Evolutionary conservation across 2,888 invertebrate genomes (phyloP).

Genomic region (Tricholauxania praeusta): DNA sequence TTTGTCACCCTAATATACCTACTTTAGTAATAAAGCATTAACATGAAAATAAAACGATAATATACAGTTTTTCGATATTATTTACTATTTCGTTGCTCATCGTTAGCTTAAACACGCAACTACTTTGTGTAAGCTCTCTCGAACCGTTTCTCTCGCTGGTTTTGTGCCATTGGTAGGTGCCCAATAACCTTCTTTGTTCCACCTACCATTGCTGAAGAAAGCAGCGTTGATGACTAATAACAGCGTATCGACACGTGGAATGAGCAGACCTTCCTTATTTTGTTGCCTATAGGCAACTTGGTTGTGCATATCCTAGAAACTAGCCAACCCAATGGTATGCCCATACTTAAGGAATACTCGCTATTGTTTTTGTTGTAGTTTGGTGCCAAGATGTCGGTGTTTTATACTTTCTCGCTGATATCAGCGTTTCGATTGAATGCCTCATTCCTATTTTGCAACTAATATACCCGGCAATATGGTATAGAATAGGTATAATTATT

Average conservation of each 20-base stretch:
- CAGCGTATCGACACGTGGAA: background rate
- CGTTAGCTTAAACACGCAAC: background rate
- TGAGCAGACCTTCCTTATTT: background rate
- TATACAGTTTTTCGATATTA: no score
- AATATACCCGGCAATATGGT: no score
- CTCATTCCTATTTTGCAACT: no score
- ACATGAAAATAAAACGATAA: no score
- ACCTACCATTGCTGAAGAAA: background rate
- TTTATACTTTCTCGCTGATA: no score
- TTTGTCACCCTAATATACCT: no score
- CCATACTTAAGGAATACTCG: background rate
- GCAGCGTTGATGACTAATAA: constrained; percentile 23
- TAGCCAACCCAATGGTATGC: background rate
- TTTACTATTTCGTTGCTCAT: no score
- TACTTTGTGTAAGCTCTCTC: constrained; percentile 8
- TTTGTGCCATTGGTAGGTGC: constrained; percentile 2
- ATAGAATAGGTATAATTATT: no score
- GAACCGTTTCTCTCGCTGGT: constrained; percentile 6
- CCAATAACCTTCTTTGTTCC: background rate
- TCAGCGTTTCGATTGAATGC: no score
- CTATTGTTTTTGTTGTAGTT: constrained; percentile 18
- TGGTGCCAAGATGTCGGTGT: constrained; percentile 35
- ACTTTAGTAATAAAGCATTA: no score
- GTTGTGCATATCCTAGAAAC: constrained; percentile 13
- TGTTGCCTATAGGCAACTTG: constrained; percentile 23